These are phyloP conservation scores for Carapus acus DNA, from an alignment of 2,797 vertebrate species.

Conservation along the genomic window DNA sequence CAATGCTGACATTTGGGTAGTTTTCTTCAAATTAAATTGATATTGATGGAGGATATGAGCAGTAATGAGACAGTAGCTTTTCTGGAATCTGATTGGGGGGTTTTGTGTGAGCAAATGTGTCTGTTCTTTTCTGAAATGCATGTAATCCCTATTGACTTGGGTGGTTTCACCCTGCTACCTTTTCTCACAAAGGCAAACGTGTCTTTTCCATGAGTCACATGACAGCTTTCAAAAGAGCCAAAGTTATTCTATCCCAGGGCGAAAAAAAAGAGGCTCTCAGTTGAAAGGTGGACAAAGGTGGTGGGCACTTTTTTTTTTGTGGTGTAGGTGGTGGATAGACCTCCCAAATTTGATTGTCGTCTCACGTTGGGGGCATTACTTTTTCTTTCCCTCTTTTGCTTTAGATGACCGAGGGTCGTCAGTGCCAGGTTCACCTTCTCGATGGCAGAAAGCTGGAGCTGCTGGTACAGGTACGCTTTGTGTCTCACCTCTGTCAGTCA, in stretches of 20 bases:
- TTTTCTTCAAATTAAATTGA: slow-evolving; percentile 23
- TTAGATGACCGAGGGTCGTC: slow-evolving; percentile 96
- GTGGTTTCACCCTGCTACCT: slow-evolving; percentile 35
- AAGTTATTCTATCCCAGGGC: slow-evolving; percentile 10
- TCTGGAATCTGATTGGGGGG: slow-evolving; percentile 1
- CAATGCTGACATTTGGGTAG: slow-evolving; percentile 14
- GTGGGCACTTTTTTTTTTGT: not conserved
- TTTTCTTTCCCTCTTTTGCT: slow-evolving; percentile 20
- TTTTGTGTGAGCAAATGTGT: not conserved
- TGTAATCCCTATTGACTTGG: no score
- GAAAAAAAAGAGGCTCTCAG: slow-evolving; percentile 3
- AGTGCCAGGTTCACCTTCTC: slow-evolving; percentile 90
- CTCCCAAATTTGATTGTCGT: slow-evolving; percentile 6
- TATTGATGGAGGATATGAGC: slow-evolving; percentile 31
- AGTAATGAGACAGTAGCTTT: slow-evolving; percentile 20
- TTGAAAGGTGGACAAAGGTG: slow-evolving; percentile 8
- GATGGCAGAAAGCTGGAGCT: slow-evolving; percentile 93
- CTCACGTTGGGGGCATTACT: slow-evolving; percentile 24
- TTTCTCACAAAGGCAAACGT: slow-evolving; percentile 41
- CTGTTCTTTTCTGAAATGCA: no score
- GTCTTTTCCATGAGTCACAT: slow-evolving; percentile 22
- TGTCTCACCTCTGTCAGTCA: no score
- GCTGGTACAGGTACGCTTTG: slow-evolving; percentile 86
- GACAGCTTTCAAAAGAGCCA: slow-evolving; percentile 1
- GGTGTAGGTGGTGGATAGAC: no score